phyloP scores from a whole-genome alignment of 2,113 vertebrate species.

The Potamarius usumacintae region DNA sequence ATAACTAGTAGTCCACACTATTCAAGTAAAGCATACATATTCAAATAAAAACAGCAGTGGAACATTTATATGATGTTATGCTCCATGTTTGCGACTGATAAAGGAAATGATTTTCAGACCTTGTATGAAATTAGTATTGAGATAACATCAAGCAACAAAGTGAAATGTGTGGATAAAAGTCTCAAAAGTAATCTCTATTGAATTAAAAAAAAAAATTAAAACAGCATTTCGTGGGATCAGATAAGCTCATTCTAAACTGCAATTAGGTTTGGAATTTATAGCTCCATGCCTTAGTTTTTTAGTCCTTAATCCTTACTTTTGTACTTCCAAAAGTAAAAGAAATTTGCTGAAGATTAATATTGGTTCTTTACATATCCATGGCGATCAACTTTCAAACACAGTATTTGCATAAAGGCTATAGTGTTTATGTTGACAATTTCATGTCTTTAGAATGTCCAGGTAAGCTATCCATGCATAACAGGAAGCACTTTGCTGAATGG shows the following conservation, averaged over 20 bases:
- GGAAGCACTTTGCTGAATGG: background rate
- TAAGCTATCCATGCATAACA: background rate
- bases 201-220: background rate
- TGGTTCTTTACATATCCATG: background rate
- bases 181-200: background rate
- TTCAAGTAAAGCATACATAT: background rate
- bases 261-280: background rate
- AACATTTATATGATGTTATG: background rate
- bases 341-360: background rate
- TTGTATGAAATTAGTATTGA: background rate
- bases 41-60: background rate
- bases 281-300: too few species aligned
- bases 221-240: background rate
- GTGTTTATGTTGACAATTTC: background rate
- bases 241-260: too few species aligned
- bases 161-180: background rate
- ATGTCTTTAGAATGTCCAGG: background rate
- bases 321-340: background rate
- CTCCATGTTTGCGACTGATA: background rate
- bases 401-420: background rate
- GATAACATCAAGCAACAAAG: background rate
- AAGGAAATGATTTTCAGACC: background rate
- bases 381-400: background rate
- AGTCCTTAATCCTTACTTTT: background rate
- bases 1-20: background rate